phyloP scores from a whole-genome alignment of 1,140 invertebrate species.

The Belonocnema kinseyi region DNA sequence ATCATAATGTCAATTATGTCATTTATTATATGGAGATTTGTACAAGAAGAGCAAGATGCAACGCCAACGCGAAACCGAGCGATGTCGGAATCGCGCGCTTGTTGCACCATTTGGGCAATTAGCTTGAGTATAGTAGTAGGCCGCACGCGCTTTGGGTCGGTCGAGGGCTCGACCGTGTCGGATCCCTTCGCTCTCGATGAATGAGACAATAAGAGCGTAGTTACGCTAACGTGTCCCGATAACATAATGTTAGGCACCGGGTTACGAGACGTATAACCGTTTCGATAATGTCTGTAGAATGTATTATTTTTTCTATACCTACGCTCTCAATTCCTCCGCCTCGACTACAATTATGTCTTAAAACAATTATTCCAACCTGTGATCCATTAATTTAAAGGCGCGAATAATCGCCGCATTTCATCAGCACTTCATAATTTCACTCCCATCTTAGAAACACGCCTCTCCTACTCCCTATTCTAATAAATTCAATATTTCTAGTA shows the following conservation, averaged over 20 bases:
- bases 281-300: neutral
- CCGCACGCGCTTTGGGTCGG: constrained; percentile 63
- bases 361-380: constrained; percentile 8
- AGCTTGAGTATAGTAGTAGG: constrained; percentile 57
- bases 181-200: constrained; percentile 56
- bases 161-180: constrained; percentile 42
- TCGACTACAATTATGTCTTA: neutral
- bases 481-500: too few relatives aligned
- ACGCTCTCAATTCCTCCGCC: constrained; percentile 19
- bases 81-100: constrained; percentile 58
- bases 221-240: constrained; percentile 46
- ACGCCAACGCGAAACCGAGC: constrained; percentile 14
- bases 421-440: neutral
- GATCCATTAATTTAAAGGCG: constrained; percentile 2
- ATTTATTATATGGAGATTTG: constrained; percentile 37
- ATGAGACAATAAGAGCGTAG: constrained; percentile 66
- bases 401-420: constrained; percentile 8
- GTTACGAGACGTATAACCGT: constrained; percentile 30
- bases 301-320: neutral
- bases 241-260: constrained; percentile 38
- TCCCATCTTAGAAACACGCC: neutral
- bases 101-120: constrained; percentile 70
- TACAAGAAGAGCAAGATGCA: constrained; percentile 44
- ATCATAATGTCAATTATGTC: constrained; percentile 16
- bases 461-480: neutral